Conservation (phyloP, 2,888 invertebrate genomes). For the Athetis lepigone region DNA sequence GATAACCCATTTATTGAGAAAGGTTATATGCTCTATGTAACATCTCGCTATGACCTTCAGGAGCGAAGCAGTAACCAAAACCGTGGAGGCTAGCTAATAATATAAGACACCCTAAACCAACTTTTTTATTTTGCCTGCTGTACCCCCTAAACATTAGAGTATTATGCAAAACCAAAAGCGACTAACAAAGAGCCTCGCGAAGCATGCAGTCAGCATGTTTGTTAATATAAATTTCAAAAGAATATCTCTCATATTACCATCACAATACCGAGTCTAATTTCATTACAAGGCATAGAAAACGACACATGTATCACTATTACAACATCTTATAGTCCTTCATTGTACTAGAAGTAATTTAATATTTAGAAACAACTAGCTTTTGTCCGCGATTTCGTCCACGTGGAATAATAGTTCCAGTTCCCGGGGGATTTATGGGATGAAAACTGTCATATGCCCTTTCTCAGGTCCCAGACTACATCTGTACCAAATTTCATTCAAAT, state of each 20-base stretch:
- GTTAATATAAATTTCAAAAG: slow-evolving; percentile 64
- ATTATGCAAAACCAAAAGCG: slow-evolving; percentile 55
- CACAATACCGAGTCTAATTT: slow-evolving; percentile 62
- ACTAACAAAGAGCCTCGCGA: slow-evolving; percentile 53
- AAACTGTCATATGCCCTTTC: too few species aligned
- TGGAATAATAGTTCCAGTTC: too few species aligned
- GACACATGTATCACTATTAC: slow-evolving; percentile 54
- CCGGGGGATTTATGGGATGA: too few species aligned
- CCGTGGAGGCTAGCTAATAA: too few species aligned
- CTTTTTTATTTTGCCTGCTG: slow-evolving; percentile 11
- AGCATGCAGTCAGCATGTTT: slow-evolving; percentile 50
- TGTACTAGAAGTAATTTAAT: slow-evolving; percentile 52
- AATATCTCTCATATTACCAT: slow-evolving; percentile 54
- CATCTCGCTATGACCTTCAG: too few species aligned
- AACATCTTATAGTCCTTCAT: slow-evolving; percentile 49
- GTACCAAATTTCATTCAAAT: too few species aligned
- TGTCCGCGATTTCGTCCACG: too few species aligned
- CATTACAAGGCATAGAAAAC: slow-evolving; percentile 43
- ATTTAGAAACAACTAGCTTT: slow-evolving; percentile 25
- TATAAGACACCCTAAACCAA: too few species aligned
- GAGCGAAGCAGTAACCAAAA: too few species aligned
- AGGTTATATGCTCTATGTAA: too few species aligned
- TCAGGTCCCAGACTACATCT: too few species aligned
- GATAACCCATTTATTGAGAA: too few species aligned
- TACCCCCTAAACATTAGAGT: slow-evolving; percentile 39